Conservation (phyloP, 2,888 invertebrate genomes). For the Tryphoninae sp. region DNA sequence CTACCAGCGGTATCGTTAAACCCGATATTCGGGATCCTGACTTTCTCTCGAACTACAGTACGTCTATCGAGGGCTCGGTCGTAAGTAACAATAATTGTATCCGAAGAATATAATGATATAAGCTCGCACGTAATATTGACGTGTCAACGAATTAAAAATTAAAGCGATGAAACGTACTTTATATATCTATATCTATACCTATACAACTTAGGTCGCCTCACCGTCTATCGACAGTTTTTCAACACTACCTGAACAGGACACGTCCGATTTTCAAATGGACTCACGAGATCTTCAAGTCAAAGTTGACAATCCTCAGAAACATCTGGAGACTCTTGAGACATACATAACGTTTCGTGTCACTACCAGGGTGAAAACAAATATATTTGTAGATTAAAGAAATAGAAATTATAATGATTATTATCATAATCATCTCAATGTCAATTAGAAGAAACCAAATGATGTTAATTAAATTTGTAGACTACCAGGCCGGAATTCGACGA, state of each 20-base stretch:
- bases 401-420: not conserved
- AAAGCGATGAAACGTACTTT: not conserved
- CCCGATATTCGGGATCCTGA: constrained; percentile 76
- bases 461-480: constrained; percentile 78
- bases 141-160: constrained; percentile 5
- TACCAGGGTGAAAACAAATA: constrained; percentile 83
- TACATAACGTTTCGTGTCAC: constrained; percentile 87
- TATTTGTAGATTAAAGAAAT: not conserved
- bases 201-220: constrained; percentile 82
- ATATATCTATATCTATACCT: not conserved
- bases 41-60: constrained; percentile 78
- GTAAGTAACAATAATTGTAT: constrained; percentile 68
- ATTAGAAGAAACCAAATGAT: not conserved
- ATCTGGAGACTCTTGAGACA: constrained; percentile 87
- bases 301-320: constrained; percentile 89
- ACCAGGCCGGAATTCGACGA: constrained; percentile 85
- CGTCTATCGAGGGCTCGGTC: constrained; percentile 78
- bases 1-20: constrained; percentile 72
- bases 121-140: not conserved
- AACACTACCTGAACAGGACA: constrained; percentile 84
- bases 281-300: constrained; percentile 85
- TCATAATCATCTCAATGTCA: not conserved
- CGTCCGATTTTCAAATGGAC: constrained; percentile 83
- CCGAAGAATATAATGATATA: not conserved
- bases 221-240: constrained; percentile 85